Percentiles rank a stretch among this genome's conserved stretches.
phyloP scores from a whole-genome alignment of 2,113 vertebrate genomes.

The Plecturocebus donacophilus region DNA sequence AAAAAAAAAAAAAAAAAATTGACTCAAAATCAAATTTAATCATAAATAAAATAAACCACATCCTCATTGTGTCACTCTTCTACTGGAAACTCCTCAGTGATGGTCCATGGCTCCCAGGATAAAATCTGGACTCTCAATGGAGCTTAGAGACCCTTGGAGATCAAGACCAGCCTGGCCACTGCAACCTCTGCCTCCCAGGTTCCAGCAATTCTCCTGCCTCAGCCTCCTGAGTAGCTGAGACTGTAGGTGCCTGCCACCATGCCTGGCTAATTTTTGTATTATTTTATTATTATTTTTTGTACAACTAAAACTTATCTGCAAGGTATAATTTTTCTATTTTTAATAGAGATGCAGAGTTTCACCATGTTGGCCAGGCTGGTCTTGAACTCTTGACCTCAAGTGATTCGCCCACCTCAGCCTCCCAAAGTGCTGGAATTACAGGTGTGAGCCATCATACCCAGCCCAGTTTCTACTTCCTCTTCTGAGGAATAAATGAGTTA shows the following conservation, averaged over 20 bases:
- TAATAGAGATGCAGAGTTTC: not conserved
- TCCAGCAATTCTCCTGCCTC: not conserved
- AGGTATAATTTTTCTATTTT: no score
- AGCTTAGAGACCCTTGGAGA: not conserved
- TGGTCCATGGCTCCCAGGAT: not conserved
- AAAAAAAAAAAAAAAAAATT: no score
- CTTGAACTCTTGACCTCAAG: not conserved
- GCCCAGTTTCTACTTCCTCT: not conserved
- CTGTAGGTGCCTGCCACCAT: no score
- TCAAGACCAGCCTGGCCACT: no score
- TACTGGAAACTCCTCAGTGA: not conserved
- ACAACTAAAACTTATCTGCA: no score
- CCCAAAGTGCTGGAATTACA: not conserved
- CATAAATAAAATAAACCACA: not conserved
- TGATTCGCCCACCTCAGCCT: not conserved
- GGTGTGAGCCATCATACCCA: not conserved
- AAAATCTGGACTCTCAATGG: not conserved
- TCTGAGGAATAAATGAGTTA: constrained; percentile 15
- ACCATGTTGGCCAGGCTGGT: not conserved
- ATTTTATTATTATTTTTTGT: no score
- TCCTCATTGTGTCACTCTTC: not conserved
- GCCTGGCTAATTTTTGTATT: no score
- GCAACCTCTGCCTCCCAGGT: no score
- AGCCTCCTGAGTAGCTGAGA: not conserved
- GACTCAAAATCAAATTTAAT: constrained; percentile 29